Base-by-base conservation (phyloP, 2,797 vertebrate genomes). In the Macropodus opercularis region DNA sequence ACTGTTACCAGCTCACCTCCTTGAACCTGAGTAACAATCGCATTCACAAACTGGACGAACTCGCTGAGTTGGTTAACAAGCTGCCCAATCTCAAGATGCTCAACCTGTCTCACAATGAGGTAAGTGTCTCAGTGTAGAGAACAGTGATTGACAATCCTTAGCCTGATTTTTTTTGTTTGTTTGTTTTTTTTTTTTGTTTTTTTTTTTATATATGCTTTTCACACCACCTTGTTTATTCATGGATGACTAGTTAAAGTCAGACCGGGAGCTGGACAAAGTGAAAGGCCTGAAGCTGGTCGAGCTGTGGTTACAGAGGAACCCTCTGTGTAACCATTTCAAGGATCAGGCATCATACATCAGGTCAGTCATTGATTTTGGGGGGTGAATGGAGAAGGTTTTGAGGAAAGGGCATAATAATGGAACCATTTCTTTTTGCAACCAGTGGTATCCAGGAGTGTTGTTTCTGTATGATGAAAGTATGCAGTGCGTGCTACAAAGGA, bases 341-440 rank as follows among this genome's bases (percentile, higher is more conserved):
- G 95, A 98, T 79, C 94, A 96, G 75, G 81, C 92, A 3, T 80
- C 86, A 12, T 98, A 98, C 41, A 94, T 98, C 86, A 96, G 96
- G 96, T 98, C 66, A 87, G 92, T 91, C 50, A 36, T 9, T 5
- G 24, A 44, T 58, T 68, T 17, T 31, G 14, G 13, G 36, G 70
- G 55, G 31, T 75, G 31, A 70, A 23, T 39, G 38, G n/a, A 57
- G n/a, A 32, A 4, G 17, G 22, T 51, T 55, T 38, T 32, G 19
- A 34, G 14, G 17, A 49, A 19, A 24, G 5, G 24, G 35, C 21
- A 26, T 6, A 21, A 32, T 58, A 43, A 36, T 75, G 46, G 59
- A 68, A 58, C 34, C 41, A 38, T 19, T 7, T 32, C 43, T 52
- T n/a, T n/a, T 36, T 56, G 47, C 1, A 3, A 21, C 39, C 17